Percentiles rank a stretch among this genome's conserved stretches.
These are phyloP conservation scores for Eucera pruinosa DNA, from an alignment of 2,888 invertebrate genomes.

Conservation along the genomic window DNA sequence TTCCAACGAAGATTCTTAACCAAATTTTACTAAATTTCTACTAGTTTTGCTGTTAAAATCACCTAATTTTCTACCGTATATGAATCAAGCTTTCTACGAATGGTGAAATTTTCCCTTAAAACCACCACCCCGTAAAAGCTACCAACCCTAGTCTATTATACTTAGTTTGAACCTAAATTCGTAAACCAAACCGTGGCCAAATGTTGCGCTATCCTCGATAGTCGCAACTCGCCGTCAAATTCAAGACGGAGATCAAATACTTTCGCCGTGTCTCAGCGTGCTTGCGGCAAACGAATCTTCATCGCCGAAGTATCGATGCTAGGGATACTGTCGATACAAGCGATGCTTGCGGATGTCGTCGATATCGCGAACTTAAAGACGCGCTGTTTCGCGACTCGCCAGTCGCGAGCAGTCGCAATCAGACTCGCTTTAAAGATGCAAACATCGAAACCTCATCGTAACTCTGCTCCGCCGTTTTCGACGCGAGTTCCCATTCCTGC, in stretches of 20 bases:
- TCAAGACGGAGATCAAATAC: conserved; percentile 21
- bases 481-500: conserved; percentile 8
- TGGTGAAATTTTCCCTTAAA: too few species aligned
- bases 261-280: not conserved
- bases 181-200: too few species aligned
- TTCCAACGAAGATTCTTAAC: too few species aligned
- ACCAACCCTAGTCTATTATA: too few species aligned
- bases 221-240: not conserved
- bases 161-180: too few species aligned
- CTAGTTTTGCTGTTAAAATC: too few species aligned
- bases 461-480: too few species aligned
- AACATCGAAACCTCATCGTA: conserved; percentile 20
- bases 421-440: conserved; percentile 49
- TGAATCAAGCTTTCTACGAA: too few species aligned
- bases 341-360: not conserved
- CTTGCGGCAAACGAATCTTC: conserved; percentile 35
- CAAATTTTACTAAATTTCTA: too few species aligned
- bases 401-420: conserved; percentile 30
- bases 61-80: too few species aligned
- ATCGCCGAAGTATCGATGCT: not conserved
- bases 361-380: conserved; percentile 1
- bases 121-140: too few species aligned
- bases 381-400: not conserved
- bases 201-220: not conserved
- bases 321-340: conserved; percentile 25